Evolutionary conservation across 2,888 invertebrate species (phyloP).

Genomic region (Patella pellucida): DNA sequence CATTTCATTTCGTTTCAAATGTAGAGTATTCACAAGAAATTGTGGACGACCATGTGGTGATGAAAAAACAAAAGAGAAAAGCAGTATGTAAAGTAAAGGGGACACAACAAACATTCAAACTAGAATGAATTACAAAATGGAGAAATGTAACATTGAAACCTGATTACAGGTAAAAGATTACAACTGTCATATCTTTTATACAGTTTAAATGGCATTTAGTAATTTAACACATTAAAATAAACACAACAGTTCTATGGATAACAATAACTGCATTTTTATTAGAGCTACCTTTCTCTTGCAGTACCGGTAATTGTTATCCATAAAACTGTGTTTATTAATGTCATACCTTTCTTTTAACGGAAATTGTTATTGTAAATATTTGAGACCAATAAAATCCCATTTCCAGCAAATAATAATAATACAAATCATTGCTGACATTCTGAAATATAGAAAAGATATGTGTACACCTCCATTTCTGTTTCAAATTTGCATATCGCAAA

Average conservation of each 20-base stretch:
- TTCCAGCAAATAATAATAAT: constrained; percentile 98
- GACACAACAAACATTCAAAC: not conserved
- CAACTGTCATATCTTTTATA: not conserved
- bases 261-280: too few species aligned
- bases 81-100: not conserved
- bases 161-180: not conserved
- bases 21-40: too few species aligned
- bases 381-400: constrained; percentile 96
- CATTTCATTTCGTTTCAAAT: too few species aligned
- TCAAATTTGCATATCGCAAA: too few species aligned
- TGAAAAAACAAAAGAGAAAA: not conserved
- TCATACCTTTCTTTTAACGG: too few species aligned
- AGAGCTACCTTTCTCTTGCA: constrained; percentile 79
- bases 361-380: constrained; percentile 87
- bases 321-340: too few species aligned
- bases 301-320: constrained; percentile 76
- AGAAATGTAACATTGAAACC: not conserved
- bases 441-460: constrained; percentile 72
- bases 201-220: too few species aligned
- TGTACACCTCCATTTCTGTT: too few species aligned
- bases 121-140: not conserved
- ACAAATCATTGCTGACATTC: constrained; percentile 84
- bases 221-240: too few species aligned
- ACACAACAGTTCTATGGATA: too few species aligned
- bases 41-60: too few species aligned